phyloP scores from a whole-genome alignment of 2,888 invertebrate genomes.

The Himalopsyche kuldschensis region DNA sequence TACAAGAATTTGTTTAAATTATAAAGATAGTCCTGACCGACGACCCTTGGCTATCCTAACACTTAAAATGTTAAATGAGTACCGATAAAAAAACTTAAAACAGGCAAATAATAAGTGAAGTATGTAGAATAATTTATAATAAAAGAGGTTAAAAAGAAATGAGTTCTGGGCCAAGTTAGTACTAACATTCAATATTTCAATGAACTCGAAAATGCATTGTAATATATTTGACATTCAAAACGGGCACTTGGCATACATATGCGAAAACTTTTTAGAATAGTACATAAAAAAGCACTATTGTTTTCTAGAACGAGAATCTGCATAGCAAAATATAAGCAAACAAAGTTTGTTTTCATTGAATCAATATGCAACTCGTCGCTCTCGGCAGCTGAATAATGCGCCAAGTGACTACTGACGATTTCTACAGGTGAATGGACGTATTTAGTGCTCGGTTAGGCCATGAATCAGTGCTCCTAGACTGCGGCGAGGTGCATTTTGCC shows the following conservation, averaged over 20 bases:
- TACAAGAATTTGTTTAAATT: too few species aligned
- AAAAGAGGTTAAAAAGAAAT: too few species aligned
- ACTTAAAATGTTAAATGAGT: too few species aligned
- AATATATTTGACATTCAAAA: too few species aligned
- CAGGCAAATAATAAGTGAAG: too few species aligned
- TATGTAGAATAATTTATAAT: too few species aligned
- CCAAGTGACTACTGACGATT: neutral
- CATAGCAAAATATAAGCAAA: neutral
- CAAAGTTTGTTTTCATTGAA: neutral
- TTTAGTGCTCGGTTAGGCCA: neutral
- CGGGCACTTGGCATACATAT: neutral
- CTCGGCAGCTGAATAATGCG: neutral
- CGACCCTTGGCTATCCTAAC: too few species aligned
- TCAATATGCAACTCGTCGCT: neutral
- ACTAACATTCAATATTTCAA: too few species aligned
- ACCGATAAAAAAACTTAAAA: too few species aligned
- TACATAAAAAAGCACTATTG: neutral
- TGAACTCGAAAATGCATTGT: too few species aligned
- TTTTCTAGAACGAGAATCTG: neutral
- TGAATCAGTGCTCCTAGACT: neutral
- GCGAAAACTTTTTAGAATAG: neutral
- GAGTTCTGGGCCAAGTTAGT: too few species aligned
- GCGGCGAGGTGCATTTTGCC: neutral
- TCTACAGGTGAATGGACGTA: neutral
- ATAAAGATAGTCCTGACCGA: too few species aligned